Base-by-base conservation (phyloP, 2,797 vertebrate genomes). In the Neomorphus geoffroyi region DNA sequence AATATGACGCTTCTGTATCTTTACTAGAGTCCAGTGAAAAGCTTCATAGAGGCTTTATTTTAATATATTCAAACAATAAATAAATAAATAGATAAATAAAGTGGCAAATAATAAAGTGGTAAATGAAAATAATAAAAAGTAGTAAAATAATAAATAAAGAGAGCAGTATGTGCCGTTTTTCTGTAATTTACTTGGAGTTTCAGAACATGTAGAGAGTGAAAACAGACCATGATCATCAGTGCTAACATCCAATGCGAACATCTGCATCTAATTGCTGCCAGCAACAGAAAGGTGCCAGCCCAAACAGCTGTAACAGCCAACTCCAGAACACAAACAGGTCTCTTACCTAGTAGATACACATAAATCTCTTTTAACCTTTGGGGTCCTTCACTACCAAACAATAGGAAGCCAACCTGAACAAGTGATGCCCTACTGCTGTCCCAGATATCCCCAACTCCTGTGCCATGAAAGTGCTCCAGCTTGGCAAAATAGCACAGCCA, bases 201-300 rank as follows among this genome's bases (percentile, higher is more conserved):
- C 69, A 85, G 33, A 11, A 27, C 30, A 19, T 43, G 9, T n/a
- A 74, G 30, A 82, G 39, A 60, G 83, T 50, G 27, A 94, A 91
- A 92, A 87, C 2, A 6, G 53, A 53, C 60, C 8, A 19, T 39
- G 27, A 66, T 70, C 41, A 84, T 65, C 69, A 92, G 16, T 51
- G 35, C 8, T 70, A 81, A 88, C 58, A 84, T 83, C 37, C 81
- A 85, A 11, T 1, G 0, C 37, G 86, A 94, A 87, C 89, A 96
- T 93, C 93, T 92, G 81, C 69, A 93, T 48, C 53, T 72, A 56
- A 30, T 24, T 80, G 72, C 24, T 93, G 94, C 91, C 94, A 95
- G 46, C 21, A 85, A 17, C 22, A 39, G 74, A 70, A 87, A 53
- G 57, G 37, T 94, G 87, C 65, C 82, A 80, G 69, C 27, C 33